These are phyloP conservation scores for Nycteola revayana DNA, from an alignment of 2,888 invertebrate genomes.

Conservation along the genomic window DNA sequence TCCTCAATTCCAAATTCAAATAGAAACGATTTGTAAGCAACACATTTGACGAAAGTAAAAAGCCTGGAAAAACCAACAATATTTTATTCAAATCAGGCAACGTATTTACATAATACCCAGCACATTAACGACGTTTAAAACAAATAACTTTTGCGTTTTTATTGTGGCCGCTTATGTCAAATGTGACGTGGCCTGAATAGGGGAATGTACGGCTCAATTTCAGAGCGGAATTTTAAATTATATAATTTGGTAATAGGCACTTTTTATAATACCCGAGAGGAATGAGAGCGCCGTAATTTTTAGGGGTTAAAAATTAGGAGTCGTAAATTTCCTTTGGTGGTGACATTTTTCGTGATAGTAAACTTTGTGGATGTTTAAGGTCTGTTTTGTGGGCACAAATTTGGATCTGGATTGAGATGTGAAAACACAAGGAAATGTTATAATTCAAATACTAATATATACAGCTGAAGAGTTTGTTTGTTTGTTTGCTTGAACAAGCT, in stretches of 20 bases:
- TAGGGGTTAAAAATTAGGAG: no score
- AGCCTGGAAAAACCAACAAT: conserved; percentile 15
- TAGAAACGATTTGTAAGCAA: conserved; percentile 23
- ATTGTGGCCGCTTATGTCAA: conserved; percentile 17
- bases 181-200: conserved; percentile 14
- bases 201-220: conserved; percentile 20
- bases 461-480: no score
- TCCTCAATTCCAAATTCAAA: conserved; percentile 18
- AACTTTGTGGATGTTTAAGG: no score
- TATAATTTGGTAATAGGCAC: conserved; percentile 21
- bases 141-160: conserved; percentile 30
- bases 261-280: conserved; percentile 8
- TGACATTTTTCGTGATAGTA: no score
- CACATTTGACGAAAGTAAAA: conserved; percentile 14
- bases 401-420: no score
- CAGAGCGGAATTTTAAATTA: conserved; percentile 9
- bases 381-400: no score
- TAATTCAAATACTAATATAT: no score
- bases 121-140: conserved; percentile 27
- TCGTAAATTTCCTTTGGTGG: no score
- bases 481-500: no score
- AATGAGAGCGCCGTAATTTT: conserved; percentile 5
- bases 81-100: conserved; percentile 28
- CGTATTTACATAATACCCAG: conserved; percentile 24
- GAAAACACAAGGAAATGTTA: no score